phyloP scores from a whole-genome alignment of 2,113 vertebrate genomes.

The Aplodontia rufa region DNA sequence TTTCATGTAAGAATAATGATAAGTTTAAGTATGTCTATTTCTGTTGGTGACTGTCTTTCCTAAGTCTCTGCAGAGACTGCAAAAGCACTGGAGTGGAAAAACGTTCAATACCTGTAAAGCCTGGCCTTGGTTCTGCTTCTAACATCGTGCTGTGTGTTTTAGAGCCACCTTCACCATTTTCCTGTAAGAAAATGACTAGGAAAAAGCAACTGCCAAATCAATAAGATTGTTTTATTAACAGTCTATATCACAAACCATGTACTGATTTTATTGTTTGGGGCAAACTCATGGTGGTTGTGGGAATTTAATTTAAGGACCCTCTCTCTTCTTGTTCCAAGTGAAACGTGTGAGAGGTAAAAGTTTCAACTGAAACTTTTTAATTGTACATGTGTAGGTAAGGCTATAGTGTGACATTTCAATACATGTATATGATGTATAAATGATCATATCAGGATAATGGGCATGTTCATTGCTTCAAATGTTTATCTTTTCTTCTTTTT shows the following conservation, averaged over 20 bases:
- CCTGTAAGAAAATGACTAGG: constrained; percentile 15
- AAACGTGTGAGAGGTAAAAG: not conserved
- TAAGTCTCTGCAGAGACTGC: not conserved
- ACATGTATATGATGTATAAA: too few species aligned
- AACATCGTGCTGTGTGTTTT: not conserved
- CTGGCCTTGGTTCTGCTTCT: not conserved
- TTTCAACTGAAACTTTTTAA: not conserved
- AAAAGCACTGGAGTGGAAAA: not conserved
- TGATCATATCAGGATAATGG: not conserved
- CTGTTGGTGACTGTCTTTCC: not conserved
- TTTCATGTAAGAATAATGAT: not conserved
- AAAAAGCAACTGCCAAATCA: not conserved
- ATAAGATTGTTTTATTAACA: not conserved
- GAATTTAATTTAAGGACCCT: not conserved
- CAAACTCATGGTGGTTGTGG: not conserved
- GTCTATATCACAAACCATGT: not conserved
- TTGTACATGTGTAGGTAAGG: not conserved
- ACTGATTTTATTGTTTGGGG: constrained; percentile 29
- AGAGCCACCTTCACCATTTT: not conserved
- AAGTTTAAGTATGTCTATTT: not conserved
- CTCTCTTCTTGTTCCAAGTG: constrained; percentile 3
- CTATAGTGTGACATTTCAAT: not conserved
- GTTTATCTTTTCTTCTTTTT: not conserved
- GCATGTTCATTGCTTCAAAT: not conserved
- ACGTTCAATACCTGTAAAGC: not conserved